Conservation (phyloP, 1,140 invertebrate genomes). For the Tetramorium simillimum region DNA sequence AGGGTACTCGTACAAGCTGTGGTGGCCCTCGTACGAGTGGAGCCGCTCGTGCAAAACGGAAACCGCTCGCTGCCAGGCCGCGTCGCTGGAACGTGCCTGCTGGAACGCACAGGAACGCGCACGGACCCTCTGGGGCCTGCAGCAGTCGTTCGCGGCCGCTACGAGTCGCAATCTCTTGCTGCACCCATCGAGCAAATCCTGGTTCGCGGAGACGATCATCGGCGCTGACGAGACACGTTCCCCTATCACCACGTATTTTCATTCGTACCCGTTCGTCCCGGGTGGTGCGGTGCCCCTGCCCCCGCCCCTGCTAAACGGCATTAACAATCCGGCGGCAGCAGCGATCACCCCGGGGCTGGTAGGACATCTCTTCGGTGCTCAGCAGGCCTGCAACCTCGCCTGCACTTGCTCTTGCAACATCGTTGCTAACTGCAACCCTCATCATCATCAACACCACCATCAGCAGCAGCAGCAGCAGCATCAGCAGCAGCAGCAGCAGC, state of each 20-base stretch:
- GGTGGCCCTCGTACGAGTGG: slow-evolving; percentile 67
- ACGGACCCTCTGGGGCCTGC: slow-evolving; percentile 67
- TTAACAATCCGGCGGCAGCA: slow-evolving; percentile 72
- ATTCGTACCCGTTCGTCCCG: slow-evolving; percentile 85
- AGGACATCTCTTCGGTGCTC: slow-evolving; percentile 79
- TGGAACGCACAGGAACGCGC: slow-evolving; percentile 67
- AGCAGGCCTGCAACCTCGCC: slow-evolving; percentile 81
- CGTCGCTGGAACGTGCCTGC: slow-evolving; percentile 61
- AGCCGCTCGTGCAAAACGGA: slow-evolving; percentile 67
- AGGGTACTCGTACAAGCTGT: slow-evolving; percentile 61
- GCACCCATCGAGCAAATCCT: slow-evolving; percentile 66
- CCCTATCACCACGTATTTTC: slow-evolving; percentile 85
- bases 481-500: slow-evolving; percentile 78
- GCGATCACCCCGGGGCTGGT: slow-evolving; percentile 80
- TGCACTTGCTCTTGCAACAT: slow-evolving; percentile 82
- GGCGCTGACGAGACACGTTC: slow-evolving; percentile 78
- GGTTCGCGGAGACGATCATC: slow-evolving; percentile 72
- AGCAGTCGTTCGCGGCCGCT: slow-evolving; percentile 66
- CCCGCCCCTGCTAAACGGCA: slow-evolving; percentile 77
- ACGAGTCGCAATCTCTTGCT: slow-evolving; percentile 65
- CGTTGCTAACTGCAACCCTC: slow-evolving; percentile 75
- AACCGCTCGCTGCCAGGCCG: slow-evolving; percentile 61
- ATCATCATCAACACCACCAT: slow-evolving; percentile 75
- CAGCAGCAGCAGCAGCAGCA: slow-evolving; percentile 76
- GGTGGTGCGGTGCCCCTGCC: slow-evolving; percentile 83